Percentiles rank a stretch among this genome's conserved stretches.
These are phyloP conservation scores for Bos javanicus DNA, from an alignment of 2,113 vertebrate genomes.

Conservation along the genomic window DNA sequence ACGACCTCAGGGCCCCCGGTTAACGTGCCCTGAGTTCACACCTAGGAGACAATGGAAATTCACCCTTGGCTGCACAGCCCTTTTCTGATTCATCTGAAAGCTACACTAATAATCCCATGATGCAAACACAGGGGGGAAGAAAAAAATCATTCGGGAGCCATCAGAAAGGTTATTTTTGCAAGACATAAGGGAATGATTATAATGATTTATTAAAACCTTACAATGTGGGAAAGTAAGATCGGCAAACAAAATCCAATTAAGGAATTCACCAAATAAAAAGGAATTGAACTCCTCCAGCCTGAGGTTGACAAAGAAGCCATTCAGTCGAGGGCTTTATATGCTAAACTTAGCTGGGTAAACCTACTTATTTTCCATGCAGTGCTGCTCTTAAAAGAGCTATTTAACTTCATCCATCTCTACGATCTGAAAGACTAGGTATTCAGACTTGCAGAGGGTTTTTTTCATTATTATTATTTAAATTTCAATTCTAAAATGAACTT, in stretches of 20 bases:
- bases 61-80: slow-evolving; percentile 15
- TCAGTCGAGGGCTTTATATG: slow-evolving; percentile 68
- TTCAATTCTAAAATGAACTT: slow-evolving; percentile 57
- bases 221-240: slow-evolving; percentile 71
- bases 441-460: slow-evolving; percentile 58
- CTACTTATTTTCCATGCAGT: slow-evolving; percentile 73
- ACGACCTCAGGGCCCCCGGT: slow-evolving; percentile 13
- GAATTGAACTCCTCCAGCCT: slow-evolving; percentile 60
- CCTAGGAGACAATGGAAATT: not conserved
- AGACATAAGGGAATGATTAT: slow-evolving; percentile 66
- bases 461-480: slow-evolving; percentile 55
- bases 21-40: not conserved
- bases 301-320: slow-evolving; percentile 60
- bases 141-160: slow-evolving; percentile 30
- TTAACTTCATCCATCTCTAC: slow-evolving; percentile 74
- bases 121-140: slow-evolving; percentile 36
- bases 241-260: slow-evolving; percentile 79
- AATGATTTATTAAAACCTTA: slow-evolving; percentile 72
- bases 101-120: slow-evolving; percentile 53
- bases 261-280: slow-evolving; percentile 74
- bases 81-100: slow-evolving; percentile 54
- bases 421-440: slow-evolving; percentile 68
- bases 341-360: slow-evolving; percentile 55
- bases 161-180: slow-evolving; percentile 51
- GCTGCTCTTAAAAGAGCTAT: slow-evolving; percentile 73